A percentile compares a stretch with the other conserved stretches of the same genome.
phyloP scores from a whole-genome alignment of 2,113 vertebrate species.

The Cyprinodon variegatus region DNA sequence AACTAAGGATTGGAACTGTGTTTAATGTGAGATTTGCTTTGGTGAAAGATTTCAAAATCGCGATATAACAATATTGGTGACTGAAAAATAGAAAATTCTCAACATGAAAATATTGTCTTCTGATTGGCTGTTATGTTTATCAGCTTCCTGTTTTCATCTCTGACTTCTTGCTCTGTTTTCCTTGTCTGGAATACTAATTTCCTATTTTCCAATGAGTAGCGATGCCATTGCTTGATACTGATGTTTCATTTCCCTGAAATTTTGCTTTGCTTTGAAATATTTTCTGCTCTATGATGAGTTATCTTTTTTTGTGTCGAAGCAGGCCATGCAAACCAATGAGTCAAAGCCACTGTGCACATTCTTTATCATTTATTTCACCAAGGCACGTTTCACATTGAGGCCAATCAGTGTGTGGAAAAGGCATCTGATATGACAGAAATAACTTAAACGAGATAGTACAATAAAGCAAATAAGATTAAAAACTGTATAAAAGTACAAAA shows the following conservation, averaged over 20 bases:
- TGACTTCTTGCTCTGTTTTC: no score
- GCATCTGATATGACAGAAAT: slow-evolving; percentile 72
- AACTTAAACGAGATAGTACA: slow-evolving; percentile 73
- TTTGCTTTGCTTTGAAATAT: neutral
- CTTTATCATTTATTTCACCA: slow-evolving; percentile 76
- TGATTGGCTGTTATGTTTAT: no score
- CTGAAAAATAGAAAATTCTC: no score
- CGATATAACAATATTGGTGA: no score
- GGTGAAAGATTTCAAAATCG: no score
- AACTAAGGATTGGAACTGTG: no score
- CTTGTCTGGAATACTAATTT: no score
- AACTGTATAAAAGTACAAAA: slow-evolving; percentile 85
- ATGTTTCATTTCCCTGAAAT: neutral
- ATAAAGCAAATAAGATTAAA: slow-evolving; percentile 77
- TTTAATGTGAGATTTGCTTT: no score
- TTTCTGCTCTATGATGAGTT: neutral
- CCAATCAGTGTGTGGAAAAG: slow-evolving; percentile 77
- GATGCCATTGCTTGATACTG: neutral
- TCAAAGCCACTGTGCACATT: slow-evolving; percentile 60
- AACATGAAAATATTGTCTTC: no score
- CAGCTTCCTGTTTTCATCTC: no score
- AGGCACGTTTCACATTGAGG: slow-evolving; percentile 80
- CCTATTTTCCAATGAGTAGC: neutral
- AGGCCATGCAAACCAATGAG: slow-evolving; percentile 14
- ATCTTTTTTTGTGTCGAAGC: neutral